Evolutionary conservation across 2,888 invertebrate genomes (phyloP), one percentile per base, ranked within the genome.

Genomic region (Drosophila austrosaltans): DNA sequence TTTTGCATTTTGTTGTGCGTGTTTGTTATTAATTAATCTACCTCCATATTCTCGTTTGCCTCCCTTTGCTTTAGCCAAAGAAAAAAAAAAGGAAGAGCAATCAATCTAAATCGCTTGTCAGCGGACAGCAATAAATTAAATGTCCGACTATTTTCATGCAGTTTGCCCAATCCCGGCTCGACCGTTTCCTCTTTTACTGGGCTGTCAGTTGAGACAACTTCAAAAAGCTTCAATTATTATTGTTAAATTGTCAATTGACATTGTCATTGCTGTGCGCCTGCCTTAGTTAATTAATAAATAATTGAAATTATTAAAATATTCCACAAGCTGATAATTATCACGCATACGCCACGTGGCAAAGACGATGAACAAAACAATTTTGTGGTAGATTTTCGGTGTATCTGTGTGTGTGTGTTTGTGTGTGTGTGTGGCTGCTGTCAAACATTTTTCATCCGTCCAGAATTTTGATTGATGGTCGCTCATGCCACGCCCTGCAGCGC

Each of bases 91-190:
- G 44, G 39, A 16, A 58, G 66, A 67, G 72, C 80, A 79, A 86
- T 88, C 86, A 87, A 86, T 86, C 88, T 82, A 81, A 83, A 84
- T 79, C 84, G 87, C 87, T 68, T 87, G 84, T 82, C 84, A 88
- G 72, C 81, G 28, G 36, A 40, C 39, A 32, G 79, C 72, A 72
- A 86, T 83, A 83, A 82, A 86, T 82, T 82, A 83, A 83, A 86
- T 83, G 79, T 58, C 62, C 36, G 61, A 59, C 68, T 76, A 69
- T 75, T 66, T 63, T 70, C 16, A 65, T 72, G 76, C 71, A 74
- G 69, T 73, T 70, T 22, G 20, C 63, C 10, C n/a, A 16, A 12
- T 5, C 59, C 28, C 22, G 16, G 16, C 16, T 16, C 16, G 16
- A 16, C 28, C 28, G 2, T 28, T 32, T 32, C 32, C 32, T 32